These are phyloP conservation scores for Apomyelois bistriatella DNA, from an alignment of 2,888 invertebrate genomes.

Conservation along the genomic window DNA sequence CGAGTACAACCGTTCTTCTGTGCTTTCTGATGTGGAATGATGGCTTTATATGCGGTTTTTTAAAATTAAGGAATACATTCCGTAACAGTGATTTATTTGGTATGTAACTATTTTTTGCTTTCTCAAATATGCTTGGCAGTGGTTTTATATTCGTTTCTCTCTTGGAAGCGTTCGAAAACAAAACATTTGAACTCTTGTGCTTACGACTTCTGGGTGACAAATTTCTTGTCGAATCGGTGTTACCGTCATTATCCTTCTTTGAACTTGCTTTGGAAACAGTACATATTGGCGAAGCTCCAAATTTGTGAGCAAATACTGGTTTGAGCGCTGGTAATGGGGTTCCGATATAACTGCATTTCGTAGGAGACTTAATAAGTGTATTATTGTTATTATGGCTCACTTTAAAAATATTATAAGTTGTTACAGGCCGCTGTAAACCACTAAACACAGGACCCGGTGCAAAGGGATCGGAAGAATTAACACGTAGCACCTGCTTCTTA, in stretches of 20 bases:
- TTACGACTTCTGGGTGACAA: conserved; percentile 62
- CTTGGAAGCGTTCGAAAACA: conserved; percentile 42
- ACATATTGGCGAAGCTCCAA: conserved; percentile 67
- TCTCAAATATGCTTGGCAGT: conserved; percentile 63
- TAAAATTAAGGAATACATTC: conserved; percentile 72
- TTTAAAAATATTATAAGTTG: conserved; percentile 71
- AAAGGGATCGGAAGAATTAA: conserved; percentile 68
- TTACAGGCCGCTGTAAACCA: conserved; percentile 66
- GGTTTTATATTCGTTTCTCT: conserved; percentile 56
- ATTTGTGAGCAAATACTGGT: conserved; percentile 70
- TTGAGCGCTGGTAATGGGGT: conserved; percentile 61
- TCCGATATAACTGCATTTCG: conserved; percentile 48
- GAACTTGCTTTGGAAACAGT: conserved; percentile 43
- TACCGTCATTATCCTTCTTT: conserved; percentile 54
- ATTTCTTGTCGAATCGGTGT: conserved; percentile 44
- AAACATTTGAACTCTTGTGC: conserved; percentile 42
- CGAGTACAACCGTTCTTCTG: conserved; percentile 74
- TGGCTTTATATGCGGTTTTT: conserved; percentile 63
- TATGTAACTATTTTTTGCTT: conserved; percentile 66
- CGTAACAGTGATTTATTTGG: conserved; percentile 67
- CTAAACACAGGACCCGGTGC: conserved; percentile 76
- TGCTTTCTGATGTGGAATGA: conserved; percentile 77
- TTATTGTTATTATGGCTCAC: conserved; percentile 69
- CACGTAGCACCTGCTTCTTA: conserved; percentile 54
- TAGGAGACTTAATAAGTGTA: conserved; percentile 61